A percentile compares a stretch with the other conserved stretches of the same genome.
Conservation (phyloP, 2,888 invertebrate genomes). For the Chymomyza procnemis region DNA sequence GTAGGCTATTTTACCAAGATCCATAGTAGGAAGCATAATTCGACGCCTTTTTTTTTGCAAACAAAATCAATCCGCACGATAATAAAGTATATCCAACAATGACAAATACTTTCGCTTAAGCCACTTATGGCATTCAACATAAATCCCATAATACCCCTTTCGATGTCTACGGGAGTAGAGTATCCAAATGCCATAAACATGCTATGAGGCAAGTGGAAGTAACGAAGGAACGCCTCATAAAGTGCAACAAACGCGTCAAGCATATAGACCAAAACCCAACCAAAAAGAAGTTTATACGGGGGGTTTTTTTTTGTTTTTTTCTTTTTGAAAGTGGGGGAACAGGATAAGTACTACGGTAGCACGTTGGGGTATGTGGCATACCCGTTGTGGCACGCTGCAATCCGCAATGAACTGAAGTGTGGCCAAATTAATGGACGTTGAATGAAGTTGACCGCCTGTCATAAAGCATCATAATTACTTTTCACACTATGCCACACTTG, state of each 20-base stretch:
- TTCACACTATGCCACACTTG: constrained; percentile 57
- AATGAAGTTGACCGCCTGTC: constrained; percentile 65
- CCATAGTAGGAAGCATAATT: too few species aligned
- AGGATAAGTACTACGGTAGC: too few species aligned
- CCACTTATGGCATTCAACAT: too few species aligned
- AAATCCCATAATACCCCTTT: too few species aligned
- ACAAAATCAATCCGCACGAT: background rate
- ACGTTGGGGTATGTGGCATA: background rate
- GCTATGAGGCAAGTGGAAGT: constrained; percentile 13
- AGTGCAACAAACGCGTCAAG: constrained; percentile 43
- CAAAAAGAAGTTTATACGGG: background rate
- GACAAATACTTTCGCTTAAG: too few species aligned
- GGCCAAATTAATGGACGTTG: constrained; percentile 61
- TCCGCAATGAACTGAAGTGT: constrained; percentile 47
- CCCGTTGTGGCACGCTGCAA: background rate
- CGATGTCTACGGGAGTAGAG: background rate
- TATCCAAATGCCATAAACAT: constrained; percentile 22
- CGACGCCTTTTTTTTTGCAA: too few species aligned
- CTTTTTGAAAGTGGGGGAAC: too few species aligned
- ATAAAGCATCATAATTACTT: constrained; percentile 68
- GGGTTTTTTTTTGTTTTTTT: too few species aligned
- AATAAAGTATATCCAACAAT: too few species aligned
- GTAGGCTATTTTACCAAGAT: too few species aligned
- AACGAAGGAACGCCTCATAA: constrained; percentile 14
- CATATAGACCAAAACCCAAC: background rate